Percentiles rank a stretch among this genome's conserved stretches.
Conservation (phyloP, 2,113 vertebrate species). For the Gopherus evgoodei region DNA sequence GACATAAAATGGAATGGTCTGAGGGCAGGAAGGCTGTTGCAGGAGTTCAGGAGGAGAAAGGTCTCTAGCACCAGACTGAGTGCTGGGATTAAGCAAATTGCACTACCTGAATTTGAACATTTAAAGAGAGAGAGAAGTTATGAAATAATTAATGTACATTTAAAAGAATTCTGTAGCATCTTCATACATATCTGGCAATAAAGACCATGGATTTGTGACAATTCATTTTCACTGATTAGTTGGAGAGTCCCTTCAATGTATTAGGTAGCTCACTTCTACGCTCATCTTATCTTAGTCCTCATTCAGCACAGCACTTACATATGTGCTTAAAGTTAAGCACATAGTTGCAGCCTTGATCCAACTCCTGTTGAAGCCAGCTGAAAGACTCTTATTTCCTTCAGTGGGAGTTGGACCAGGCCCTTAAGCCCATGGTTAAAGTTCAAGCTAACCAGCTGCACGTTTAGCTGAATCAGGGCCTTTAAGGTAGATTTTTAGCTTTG, state of each 20-base stretch:
- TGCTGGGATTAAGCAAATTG: background rate
- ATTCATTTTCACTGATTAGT: background rate
- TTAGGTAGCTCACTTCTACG: background rate
- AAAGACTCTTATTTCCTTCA: background rate
- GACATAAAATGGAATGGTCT: background rate
- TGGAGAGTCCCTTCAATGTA: background rate
- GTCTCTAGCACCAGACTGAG: background rate
- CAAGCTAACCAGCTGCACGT: background rate
- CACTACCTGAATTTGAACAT: rapidly evolving
- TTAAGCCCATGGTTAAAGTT: background rate
- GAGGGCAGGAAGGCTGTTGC: background rate
- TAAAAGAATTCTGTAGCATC: background rate
- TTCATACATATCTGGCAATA: background rate
- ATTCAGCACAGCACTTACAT: background rate
- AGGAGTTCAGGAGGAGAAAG: too few relatives aligned
- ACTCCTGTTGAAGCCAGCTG: background rate
- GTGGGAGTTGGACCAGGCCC: background rate
- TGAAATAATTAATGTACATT: background rate
- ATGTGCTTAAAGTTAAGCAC: background rate
- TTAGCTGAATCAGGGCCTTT: background rate
- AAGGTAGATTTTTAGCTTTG: background rate
- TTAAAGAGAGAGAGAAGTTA: background rate
- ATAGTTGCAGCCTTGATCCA: background rate
- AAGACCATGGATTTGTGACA: background rate
- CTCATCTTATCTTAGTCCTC: background rate